Evolutionary conservation across 2,797 vertebrate species (phyloP).

Genomic region (Sandelia bainsii): DNA sequence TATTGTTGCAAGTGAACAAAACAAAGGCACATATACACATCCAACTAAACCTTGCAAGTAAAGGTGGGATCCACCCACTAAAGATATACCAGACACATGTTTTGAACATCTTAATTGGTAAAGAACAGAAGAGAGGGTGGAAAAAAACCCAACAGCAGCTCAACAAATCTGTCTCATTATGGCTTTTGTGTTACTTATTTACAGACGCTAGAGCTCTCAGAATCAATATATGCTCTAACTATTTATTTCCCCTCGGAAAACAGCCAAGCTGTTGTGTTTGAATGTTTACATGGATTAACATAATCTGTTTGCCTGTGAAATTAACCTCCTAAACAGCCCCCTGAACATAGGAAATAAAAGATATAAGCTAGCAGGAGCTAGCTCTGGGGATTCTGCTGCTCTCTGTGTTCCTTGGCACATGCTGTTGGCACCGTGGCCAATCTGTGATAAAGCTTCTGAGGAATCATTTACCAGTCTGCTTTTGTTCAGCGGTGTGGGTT

Average conservation of each 20-base stretch:
- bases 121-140: slow-evolving; percentile 55
- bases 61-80: slow-evolving; percentile 31
- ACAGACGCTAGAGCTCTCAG: slow-evolving; percentile 74
- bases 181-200: slow-evolving; percentile 81
- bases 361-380: slow-evolving; percentile 75
- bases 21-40: slow-evolving; percentile 19
- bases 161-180: slow-evolving; percentile 83
- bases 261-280: slow-evolving; percentile 86
- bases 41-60: slow-evolving; percentile 7
- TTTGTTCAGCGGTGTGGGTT: slow-evolving; percentile 56
- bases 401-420: slow-evolving; percentile 75
- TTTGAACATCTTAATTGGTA: slow-evolving; percentile 70
- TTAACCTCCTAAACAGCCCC: slow-evolving; percentile 87
- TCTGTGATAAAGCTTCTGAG: slow-evolving; percentile 73
- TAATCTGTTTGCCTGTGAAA: slow-evolving; percentile 90
- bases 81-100: slow-evolving; percentile 44
- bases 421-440: slow-evolving; percentile 71
- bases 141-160: slow-evolving; percentile 59
- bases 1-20: slow-evolving; percentile 24
- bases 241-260: slow-evolving; percentile 86
- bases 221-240: slow-evolving; percentile 85
- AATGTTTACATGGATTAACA: slow-evolving; percentile 90
- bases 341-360: slow-evolving; percentile 81
- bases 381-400: slow-evolving; percentile 78
- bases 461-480: slow-evolving; percentile 65